Percentiles rank a stretch among this genome's conserved stretches.
Evolutionary conservation across 2,797 vertebrate species (phyloP).

Genomic region (Hapalemur alaotrensis): DNA sequence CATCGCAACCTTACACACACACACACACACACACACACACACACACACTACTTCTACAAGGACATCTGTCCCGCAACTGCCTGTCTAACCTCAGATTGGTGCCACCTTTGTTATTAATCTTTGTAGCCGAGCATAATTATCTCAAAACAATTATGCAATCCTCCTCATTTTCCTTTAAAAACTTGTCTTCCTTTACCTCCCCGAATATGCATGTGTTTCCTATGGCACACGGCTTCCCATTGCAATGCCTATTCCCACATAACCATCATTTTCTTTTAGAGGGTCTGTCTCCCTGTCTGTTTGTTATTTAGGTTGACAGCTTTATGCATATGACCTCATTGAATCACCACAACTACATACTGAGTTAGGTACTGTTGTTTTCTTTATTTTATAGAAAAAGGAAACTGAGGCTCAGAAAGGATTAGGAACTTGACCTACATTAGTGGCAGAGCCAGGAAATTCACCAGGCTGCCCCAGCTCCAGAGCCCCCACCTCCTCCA

Average conservation of each 20-base stretch:
- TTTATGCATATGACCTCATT: background rate
- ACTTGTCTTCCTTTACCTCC: background rate
- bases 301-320: background rate
- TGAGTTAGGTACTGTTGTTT: background rate
- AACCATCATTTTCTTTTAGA: background rate
- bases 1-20: background rate
- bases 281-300: background rate
- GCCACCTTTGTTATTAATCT: background rate
- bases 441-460: background rate
- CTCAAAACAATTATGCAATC: background rate
- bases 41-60: background rate
- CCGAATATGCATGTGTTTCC: background rate
- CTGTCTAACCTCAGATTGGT: background rate
- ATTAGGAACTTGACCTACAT: background rate
- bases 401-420: background rate
- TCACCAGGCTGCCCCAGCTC: background rate
- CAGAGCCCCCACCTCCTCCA: rapidly evolving
- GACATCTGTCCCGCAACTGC: background rate
- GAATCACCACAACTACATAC: background rate
- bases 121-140: background rate
- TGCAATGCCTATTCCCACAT: background rate
- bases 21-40: background rate
- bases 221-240: background rate
- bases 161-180: background rate
- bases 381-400: background rate